Evolutionary conservation across 2,888 invertebrate species (phyloP).

Genomic region (Phalangium opilio): DNA sequence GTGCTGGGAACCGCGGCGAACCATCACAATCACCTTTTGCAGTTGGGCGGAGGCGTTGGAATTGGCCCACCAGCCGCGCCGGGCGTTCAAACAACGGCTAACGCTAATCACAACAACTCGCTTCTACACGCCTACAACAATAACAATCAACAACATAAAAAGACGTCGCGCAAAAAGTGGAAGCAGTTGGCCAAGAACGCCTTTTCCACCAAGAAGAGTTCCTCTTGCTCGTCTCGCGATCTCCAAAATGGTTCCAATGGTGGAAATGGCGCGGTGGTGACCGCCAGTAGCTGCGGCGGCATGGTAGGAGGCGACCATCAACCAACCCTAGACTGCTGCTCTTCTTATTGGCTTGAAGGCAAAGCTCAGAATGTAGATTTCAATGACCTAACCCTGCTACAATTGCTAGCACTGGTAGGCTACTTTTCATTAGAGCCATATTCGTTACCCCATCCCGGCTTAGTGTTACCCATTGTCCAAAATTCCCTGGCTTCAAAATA

Average conservation of each 20-base stretch:
- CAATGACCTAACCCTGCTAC: conserved; percentile 42
- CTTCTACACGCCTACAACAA: conserved; percentile 5
- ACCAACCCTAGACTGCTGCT: too few relatives aligned
- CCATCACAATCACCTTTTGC: too few relatives aligned
- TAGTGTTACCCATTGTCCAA: neutral
- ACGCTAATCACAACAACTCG: too few relatives aligned
- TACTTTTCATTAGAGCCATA: neutral
- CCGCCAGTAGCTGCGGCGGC: too few relatives aligned
- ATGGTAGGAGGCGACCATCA: too few relatives aligned
- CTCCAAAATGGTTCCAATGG: neutral
- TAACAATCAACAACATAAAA: conserved; percentile 6
- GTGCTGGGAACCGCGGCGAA: too few relatives aligned
- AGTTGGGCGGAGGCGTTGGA: too few relatives aligned
- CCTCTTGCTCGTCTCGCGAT: neutral
- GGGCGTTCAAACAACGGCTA: too few relatives aligned
- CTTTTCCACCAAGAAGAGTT: conserved; percentile 6
- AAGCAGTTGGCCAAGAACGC: conserved; percentile 19
- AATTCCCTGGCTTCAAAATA: neutral
- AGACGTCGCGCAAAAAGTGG: conserved; percentile 14
- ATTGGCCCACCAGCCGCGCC: too few relatives aligned
- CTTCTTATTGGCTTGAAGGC: neutral
- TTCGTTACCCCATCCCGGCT: neutral
- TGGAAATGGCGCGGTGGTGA: too few relatives aligned
- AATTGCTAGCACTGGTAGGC: conserved; percentile 67
- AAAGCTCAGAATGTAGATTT: conserved; percentile 2